Base-by-base conservation (phyloP, 2,888 invertebrate species). In the Trissoscelio sp. region DNA sequence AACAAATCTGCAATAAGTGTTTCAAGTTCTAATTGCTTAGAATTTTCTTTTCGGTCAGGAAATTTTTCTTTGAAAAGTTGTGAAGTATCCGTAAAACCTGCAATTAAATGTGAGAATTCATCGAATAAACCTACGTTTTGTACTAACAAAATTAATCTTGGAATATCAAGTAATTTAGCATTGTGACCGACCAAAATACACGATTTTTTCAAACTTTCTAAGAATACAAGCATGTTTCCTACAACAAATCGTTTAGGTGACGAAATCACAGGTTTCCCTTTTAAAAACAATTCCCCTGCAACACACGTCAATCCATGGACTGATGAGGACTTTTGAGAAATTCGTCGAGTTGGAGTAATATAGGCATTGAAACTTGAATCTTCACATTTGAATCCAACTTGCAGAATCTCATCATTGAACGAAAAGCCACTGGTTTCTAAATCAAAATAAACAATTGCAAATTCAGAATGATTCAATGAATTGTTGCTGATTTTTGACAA, bases 361-460 rank as follows among this genome's bases (percentile, higher is more conserved):
- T 74, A 80, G 2, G 53, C 9, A 51, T 20, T 48, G 11, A 37
- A 74, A n/a, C 1, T 22, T 16, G 7, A 2, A 7, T 69, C 39
- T 11, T 24, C 74, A 57, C 46, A 69, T 24, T 69, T 80, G 0
- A 60, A 34, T 31, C 75, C 75, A 12, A 75, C 53, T 46, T 80
- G 70, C 7, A 75, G n/a, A 37, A 75, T 53, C 0, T 80, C 70
- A 57, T 70, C 64, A 9, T 70, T 64, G 44, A 57, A 80, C 4
- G 64, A 64, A 31, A 70, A 70, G 1, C 75, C 75, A n/a, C 58
- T 55, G 11, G 75, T 75, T 46, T 80, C 66, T 0, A 75, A 12
- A 51, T 70, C 64, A 24, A 80, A 75, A 44, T 75, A 80, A n/a
- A 75, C 80, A 11, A 75, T 7, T 0, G 64, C 73, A 14, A 7